Conservation (phyloP, 2,888 invertebrate species). For the Andrena praecox region DNA sequence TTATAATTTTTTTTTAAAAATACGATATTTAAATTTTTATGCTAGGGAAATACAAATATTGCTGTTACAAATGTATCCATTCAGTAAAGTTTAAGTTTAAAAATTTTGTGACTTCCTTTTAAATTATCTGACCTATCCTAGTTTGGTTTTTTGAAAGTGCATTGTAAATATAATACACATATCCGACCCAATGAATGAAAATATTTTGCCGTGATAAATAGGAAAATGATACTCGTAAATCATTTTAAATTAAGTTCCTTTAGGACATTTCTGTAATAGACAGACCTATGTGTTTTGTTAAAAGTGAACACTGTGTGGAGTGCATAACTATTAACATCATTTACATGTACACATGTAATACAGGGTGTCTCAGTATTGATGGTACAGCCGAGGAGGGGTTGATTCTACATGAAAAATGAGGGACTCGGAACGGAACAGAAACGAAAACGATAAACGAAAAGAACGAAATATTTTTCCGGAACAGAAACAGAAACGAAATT, state of each 20-base stretch:
- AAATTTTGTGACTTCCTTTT: conserved; percentile 5
- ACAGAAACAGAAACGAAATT: too few relatives aligned
- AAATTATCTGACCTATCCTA: conserved; percentile 20
- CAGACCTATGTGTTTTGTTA: neutral
- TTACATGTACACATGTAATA: conserved; percentile 9
- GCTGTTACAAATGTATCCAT: conserved; percentile 70
- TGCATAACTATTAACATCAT: conserved; percentile 17
- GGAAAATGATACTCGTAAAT: conserved; percentile 20
- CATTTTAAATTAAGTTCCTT: conserved; percentile 19
- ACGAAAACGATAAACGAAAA: too few relatives aligned
- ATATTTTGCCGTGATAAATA: conserved; percentile 9
- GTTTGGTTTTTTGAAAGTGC: neutral
- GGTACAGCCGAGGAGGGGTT: too few relatives aligned
- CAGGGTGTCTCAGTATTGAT: too few relatives aligned
- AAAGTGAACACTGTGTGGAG: conserved; percentile 18
- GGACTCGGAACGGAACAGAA: too few relatives aligned
- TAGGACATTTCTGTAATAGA: conserved; percentile 11
- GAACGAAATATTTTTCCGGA: too few relatives aligned
- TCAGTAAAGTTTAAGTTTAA: conserved; percentile 48
- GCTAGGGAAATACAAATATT: conserved; percentile 35
- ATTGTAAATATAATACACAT: neutral
- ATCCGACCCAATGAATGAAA: conserved; percentile 8
- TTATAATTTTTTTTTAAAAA: conserved; percentile 11
- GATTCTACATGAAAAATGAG: too few relatives aligned
- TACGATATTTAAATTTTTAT: neutral